Base-by-base conservation (phyloP, 2,797 vertebrate species). In the Catostomus latipinnis region DNA sequence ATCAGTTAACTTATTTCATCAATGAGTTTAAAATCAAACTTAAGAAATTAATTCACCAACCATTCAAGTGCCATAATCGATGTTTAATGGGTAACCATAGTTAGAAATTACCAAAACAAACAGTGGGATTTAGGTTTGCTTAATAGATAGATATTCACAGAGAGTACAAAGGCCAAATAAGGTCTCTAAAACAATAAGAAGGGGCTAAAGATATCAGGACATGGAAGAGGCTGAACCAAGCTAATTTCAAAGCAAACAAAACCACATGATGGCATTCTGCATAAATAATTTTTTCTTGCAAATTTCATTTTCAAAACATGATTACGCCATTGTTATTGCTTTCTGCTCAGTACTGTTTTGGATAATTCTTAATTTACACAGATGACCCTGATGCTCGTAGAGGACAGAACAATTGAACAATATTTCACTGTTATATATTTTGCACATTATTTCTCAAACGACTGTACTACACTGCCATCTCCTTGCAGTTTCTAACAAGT, bases 251-350 rank as follows among this genome's bases (percentile, higher is more conserved):
- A 74, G 8, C 22, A 52, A 82, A 79, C 6, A 43, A 75, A 71
- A 57, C 58, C 11, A 71, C 43, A 8, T 62, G 48, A 80, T 7
- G 65, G 46, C 45, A 61, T 34, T 50, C 66, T 80, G 66, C 74
- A 76, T 53, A n/a, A 66, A 34, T 3, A 34, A 34, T 34, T 34
- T 75, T 12, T 67, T 66, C 77, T 80, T 80, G 82, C 73, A 80
- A 46, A 66, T 72, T 71, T 67, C 46, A 9, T 71, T 79, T 62
- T n/a, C 74, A 61, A 70, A 82, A 71, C 65, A 75, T 70, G 49
- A 79, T 74, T 70, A 80, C 69, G 82, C 69, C 49, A 18, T 66
- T 53, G 62, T 83, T 83, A 83, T 83, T 83, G 82, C 82, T 83
- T 83, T 76, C 78, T 73, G 70, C 78, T 83, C 73, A 80, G 69